Conservation (phyloP, 2,888 invertebrate species). For the Corbicula japonica region DNA sequence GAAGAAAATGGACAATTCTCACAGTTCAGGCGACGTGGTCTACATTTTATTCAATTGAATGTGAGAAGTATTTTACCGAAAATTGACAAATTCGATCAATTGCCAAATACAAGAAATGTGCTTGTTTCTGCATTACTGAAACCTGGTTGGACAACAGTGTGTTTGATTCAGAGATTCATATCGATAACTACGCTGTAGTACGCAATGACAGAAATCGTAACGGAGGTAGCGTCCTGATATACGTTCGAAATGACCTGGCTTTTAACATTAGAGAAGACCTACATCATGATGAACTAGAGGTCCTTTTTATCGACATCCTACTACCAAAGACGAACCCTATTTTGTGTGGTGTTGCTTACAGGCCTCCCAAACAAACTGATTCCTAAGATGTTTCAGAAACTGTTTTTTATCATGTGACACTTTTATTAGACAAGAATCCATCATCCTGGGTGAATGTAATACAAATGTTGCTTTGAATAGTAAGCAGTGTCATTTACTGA, state of each 20-base stretch:
- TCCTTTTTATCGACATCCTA: slow-evolving; percentile 31
- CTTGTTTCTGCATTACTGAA: slow-evolving; percentile 28
- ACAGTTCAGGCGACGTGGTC: slow-evolving; percentile 16
- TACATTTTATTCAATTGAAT: slow-evolving; percentile 26
- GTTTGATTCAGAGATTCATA: slow-evolving; percentile 19
- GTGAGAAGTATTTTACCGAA: slow-evolving; percentile 21
- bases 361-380: slow-evolving; percentile 34
- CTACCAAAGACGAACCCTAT: slow-evolving; percentile 40
- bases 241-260: slow-evolving; percentile 26
- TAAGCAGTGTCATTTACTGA: slow-evolving; percentile 20
- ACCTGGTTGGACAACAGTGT: slow-evolving; percentile 7
- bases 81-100: slow-evolving; percentile 3
- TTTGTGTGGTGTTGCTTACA: slow-evolving; percentile 26
- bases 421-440: slow-evolving; percentile 16
- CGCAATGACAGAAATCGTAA: slow-evolving; percentile 23
- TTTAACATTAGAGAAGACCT: slow-evolving; percentile 29
- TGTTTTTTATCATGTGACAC: background rate
- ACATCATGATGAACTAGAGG: slow-evolving; percentile 21
- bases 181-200: too few relatives aligned
- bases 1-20: background rate
- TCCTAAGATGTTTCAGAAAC: slow-evolving; percentile 25
- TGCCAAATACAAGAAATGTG: slow-evolving; percentile 10
- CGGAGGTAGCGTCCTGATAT: slow-evolving; percentile 39
- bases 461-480: slow-evolving; percentile 37
- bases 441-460: slow-evolving; percentile 28